Evolutionary conservation across 2,888 invertebrate species (phyloP), one percentile per base, ranked within the genome.

Genomic region (Epiblema foenella): DNA sequence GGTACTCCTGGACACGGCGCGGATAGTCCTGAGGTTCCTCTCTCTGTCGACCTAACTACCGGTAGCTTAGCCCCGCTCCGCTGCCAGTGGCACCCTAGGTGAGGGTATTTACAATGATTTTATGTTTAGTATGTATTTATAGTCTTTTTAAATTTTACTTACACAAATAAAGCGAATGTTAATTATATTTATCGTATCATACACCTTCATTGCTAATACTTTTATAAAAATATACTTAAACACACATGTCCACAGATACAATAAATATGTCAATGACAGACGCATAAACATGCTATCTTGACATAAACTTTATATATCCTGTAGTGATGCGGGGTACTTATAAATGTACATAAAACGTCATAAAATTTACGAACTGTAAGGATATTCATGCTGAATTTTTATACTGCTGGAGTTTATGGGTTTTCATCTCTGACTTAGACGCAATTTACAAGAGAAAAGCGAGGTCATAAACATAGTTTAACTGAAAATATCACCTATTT

Each of bases 291-390:
- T 77, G 73, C 72, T 73, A 74, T 75, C 77, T 79, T 78, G 75
- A 79, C 83, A 82, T 84, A 81, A 83, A 83, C 79, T 83, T 85
- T 82, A 85, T 84, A 81, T 81, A 75, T 73, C 67, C 68, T 46
- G 74, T 74, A 78, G 77, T 74, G 75, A 75, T 75, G 75, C 66
- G 73, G 73, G 76, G 79, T 77, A 76, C 78, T 77, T 82, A 78
- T 85, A 80, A 83, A 81, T 81, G 79, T 77, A 73, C 74, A 77
- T 79, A 77, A 83, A 83, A 83, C 73, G 84, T 81, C 85, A 82
- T 91, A 88, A 92, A 92, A 82, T 91, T 91, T 91, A 92, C 89
- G 91, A 88, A 91, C 85, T 91, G 92, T 87, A 86, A 88, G 86
- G 81, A 83, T 84, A 85, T 89, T 88, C 84, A 79, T 84, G 83